Evolutionary conservation across 1,140 invertebrate species (phyloP), one percentile per base, ranked within the genome.

Genomic region (Orchesella cincta): DNA sequence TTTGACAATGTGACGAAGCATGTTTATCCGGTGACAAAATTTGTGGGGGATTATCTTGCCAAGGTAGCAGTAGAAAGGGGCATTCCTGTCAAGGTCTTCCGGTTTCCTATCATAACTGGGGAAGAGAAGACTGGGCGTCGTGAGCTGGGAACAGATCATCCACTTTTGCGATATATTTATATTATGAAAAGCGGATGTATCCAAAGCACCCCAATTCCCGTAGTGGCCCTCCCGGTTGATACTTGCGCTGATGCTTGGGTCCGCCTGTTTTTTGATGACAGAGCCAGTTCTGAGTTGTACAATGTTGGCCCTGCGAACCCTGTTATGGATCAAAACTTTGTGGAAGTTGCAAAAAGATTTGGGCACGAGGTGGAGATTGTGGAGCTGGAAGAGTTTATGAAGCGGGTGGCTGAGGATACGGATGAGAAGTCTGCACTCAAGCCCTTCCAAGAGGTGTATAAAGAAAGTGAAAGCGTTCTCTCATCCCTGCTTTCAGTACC

Each of bases 11-110:
- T 73, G 16, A 36, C 71, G 1, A 73, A 14, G 1, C 16, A 26
- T 46, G 36, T 18, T 23, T 73, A 73, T 51, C 71, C 71, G 3
- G 26, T 73, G 23, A 46, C 71, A 3, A 73, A 73, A 39, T 73
- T 73, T 46, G 71, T 73, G 2, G 34, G 71, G n/a, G 71, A 73
- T 31, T 1, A n/a, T 1, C 34, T 73, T 14, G 20, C 46, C 33
- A 51, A 26, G 16, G 3, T n/a, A 28, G 71, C 71, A 2, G 35
- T 73, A n/a, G 36, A 73, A 26, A 14, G 71, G 39, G 71, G 71
- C 16, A 46, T 73, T 26, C 71, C 71, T 5, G 23, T 3, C 14
- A 73, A 73, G 29, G 71, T 73, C 18, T 39, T 73, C 46, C 8
- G 62, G 33, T 33, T 67, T 31, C 62, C 62, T 8, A 12, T 67